Percentiles rank a stretch among this genome's conserved stretches.
Evolutionary conservation across 1,140 invertebrate species (phyloP).

Genomic region (Capitella teleta): DNA sequence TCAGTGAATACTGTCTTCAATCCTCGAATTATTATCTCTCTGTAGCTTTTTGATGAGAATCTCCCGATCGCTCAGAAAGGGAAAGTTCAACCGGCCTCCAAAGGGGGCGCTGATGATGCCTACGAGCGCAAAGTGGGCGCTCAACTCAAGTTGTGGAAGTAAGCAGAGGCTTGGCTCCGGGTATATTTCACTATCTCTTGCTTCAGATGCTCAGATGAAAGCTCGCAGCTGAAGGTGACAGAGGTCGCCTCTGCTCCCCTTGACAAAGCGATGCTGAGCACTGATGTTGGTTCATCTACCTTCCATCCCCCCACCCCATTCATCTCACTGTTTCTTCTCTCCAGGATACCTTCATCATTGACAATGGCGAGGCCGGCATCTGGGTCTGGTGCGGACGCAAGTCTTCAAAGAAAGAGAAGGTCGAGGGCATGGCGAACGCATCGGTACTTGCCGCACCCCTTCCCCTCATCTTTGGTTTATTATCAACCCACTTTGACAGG

Average conservation of each 20-base stretch:
- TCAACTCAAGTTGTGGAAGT: constrained; percentile 20
- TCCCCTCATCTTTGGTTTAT: neutral
- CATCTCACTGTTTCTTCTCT: constrained; percentile 10
- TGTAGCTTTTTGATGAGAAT: constrained; percentile 27
- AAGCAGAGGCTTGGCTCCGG: neutral
- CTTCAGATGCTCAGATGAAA: constrained; percentile 55
- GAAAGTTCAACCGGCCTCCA: constrained; percentile 17
- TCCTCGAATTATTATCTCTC: neutral
- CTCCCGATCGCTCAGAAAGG: constrained; percentile 20
- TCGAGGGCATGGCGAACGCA: constrained; percentile 71
- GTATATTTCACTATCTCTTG: constrained; percentile 5
- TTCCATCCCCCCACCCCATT: neutral
- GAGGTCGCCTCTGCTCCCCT: constrained; percentile 78
- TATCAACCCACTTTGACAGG: neutral
- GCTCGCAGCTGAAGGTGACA: constrained; percentile 70
- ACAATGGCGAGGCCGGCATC: constrained; percentile 66
- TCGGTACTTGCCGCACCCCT: constrained; percentile 39
- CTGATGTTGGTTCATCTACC: constrained; percentile 45
- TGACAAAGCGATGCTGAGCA: constrained; percentile 62
- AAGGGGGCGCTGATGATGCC: constrained; percentile 21
- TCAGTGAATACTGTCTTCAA: neutral
- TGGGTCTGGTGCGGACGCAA: constrained; percentile 85
- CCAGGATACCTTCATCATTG: constrained; percentile 73
- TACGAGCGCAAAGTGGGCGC: constrained; percentile 16
- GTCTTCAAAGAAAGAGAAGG: constrained; percentile 56